phyloP scores from a whole-genome alignment of 1,140 invertebrate genomes.

The Drosophila oshimai region DNA sequence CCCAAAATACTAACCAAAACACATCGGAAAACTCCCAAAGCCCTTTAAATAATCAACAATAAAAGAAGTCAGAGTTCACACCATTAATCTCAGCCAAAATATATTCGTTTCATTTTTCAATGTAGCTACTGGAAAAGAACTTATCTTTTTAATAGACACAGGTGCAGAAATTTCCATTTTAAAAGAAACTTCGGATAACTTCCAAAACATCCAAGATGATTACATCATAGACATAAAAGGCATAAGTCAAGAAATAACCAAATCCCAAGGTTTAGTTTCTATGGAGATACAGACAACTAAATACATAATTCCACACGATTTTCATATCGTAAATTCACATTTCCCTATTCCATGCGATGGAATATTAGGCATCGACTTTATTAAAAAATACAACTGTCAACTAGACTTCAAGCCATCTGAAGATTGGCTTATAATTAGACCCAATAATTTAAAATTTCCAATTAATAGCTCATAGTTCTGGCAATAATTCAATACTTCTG shows the following conservation, averaged over 20 bases:
- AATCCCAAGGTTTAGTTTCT: not conserved
- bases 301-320: too few relatives aligned
- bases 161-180: conserved; percentile 5
- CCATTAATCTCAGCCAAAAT: not conserved
- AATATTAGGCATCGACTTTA: conserved; percentile 15
- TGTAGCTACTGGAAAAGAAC: not conserved
- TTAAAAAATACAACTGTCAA: conserved; percentile 14
- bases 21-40: not conserved
- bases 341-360: conserved; percentile 1
- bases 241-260: not conserved
- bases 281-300: conserved; percentile 10
- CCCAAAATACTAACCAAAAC: too few relatives aligned
- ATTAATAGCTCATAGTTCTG: too few relatives aligned
- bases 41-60: not conserved
- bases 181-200: conserved; percentile 1
- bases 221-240: conserved; percentile 13
- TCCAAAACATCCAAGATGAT: not conserved
- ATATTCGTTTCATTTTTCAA: not conserved
- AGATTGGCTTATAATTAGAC: too few relatives aligned
- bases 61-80: not conserved
- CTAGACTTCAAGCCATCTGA: not conserved
- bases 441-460: too few relatives aligned
- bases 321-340: not conserved
- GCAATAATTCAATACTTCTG: not conserved
- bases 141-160: conserved; percentile 12